Conservation (phyloP, 1,140 invertebrate species). For the Gryllus bimaculatus region DNA sequence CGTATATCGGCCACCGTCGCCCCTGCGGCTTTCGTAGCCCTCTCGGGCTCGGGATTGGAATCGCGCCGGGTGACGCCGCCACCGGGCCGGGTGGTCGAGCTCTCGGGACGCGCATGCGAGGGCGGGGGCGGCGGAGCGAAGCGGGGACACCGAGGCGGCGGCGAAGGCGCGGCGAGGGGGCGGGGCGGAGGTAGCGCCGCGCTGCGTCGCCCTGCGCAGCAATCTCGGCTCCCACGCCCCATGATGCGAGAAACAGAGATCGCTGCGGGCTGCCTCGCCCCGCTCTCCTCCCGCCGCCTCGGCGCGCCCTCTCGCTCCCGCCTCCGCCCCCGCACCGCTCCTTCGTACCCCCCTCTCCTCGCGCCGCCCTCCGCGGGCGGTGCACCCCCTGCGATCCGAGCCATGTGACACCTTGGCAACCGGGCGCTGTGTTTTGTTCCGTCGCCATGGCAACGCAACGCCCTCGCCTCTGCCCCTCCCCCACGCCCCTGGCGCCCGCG, state of each 20-base stretch:
- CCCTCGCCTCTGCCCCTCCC: neutral
- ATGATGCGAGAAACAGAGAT: neutral
- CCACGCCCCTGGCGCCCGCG: neutral
- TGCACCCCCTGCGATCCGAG: neutral
- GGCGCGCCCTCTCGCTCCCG: neutral
- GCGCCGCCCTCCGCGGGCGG: no score
- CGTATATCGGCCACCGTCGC: no score
- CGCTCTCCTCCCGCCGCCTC: neutral
- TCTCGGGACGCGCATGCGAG: neutral
- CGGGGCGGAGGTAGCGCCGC: neutral
- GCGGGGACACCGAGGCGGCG: neutral
- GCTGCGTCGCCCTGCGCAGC: neutral
- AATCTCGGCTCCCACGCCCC: neutral
- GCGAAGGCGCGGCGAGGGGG: no score
- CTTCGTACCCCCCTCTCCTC: neutral
- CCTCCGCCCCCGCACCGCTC: neutral
- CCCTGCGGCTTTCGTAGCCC: no score
- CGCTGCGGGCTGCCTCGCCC: neutral
- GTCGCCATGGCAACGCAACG: neutral
- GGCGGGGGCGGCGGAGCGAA: neutral
- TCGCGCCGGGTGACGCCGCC: no score
- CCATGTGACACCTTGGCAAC: constrained; percentile 2
- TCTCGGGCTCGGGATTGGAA: no score
- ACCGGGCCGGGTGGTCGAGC: no score
- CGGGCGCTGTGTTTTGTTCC: neutral